Percentiles rank a stretch among this genome's conserved stretches.
Evolutionary conservation across 2,888 invertebrate species (phyloP).

Genomic region (Papilio elwesi): DNA sequence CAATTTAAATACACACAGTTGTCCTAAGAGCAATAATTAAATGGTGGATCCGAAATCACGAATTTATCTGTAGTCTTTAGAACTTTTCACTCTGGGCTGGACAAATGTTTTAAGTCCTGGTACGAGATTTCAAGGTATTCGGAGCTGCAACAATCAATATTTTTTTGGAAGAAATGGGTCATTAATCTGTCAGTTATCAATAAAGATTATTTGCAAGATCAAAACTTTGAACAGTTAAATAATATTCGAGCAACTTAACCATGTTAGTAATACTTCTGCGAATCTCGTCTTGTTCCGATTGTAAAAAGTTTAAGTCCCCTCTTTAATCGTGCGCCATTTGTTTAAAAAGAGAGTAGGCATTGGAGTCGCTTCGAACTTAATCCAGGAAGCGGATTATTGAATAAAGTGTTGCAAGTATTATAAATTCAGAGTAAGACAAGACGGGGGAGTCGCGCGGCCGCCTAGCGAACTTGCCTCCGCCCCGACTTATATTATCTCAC

Average conservation of each 20-base stretch:
- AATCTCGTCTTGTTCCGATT: neutral
- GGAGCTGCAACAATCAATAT: too few relatives aligned
- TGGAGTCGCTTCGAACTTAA: conserved; percentile 11
- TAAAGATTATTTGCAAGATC: too few relatives aligned
- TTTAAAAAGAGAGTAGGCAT: conserved; percentile 3
- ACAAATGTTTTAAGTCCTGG: too few relatives aligned
- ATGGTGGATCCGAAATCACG: too few relatives aligned
- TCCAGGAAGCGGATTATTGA: conserved; percentile 49
- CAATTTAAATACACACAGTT: too few relatives aligned
- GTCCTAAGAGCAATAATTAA: too few relatives aligned
- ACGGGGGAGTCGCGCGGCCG: conserved; percentile 25
- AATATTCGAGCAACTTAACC: neutral
- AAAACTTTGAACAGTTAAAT: neutral
- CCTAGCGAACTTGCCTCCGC: conserved; percentile 13
- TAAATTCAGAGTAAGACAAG: conserved; percentile 47
- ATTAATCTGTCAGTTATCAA: too few relatives aligned
- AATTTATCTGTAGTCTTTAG: too few relatives aligned
- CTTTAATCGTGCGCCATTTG: conserved; percentile 2
- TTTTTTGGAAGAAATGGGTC: too few relatives aligned
- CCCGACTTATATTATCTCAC: conserved; percentile 41
- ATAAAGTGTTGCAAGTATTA: conserved; percentile 59
- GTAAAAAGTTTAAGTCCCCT: conserved; percentile 3
- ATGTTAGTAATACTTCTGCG: neutral
- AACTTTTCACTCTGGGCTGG: too few relatives aligned
- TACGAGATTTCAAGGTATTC: too few relatives aligned